Conservation (phyloP, 2,797 vertebrate species). For the Sarcophilus harrisii region DNA sequence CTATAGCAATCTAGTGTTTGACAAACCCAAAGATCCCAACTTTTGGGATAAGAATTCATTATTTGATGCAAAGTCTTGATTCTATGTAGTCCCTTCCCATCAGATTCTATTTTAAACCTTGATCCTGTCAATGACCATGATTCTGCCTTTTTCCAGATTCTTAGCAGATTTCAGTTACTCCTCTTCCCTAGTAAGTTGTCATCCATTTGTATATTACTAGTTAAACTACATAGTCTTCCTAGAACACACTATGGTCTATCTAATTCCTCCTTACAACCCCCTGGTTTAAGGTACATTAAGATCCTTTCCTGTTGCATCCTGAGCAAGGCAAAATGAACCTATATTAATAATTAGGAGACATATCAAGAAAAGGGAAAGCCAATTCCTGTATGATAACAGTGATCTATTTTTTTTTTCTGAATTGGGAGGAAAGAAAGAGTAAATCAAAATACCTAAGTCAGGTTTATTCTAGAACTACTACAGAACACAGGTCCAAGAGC, state of each 20-base stretch:
- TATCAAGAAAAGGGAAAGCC: background rate
- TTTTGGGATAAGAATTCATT: too few species aligned
- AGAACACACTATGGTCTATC: background rate
- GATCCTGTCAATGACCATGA: background rate
- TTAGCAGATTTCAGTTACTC: background rate
- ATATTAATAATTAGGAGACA: background rate
- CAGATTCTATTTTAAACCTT: background rate
- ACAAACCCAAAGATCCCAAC: too few species aligned
- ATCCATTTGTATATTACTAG: background rate
- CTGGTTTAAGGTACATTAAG: background rate
- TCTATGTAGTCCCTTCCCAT: background rate
- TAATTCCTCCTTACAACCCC: background rate
- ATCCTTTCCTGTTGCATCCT: background rate
- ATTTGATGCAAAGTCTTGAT: too few species aligned
- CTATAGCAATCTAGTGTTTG: too few species aligned
- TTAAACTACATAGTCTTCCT: background rate
- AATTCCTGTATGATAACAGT: background rate
- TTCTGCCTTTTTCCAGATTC: background rate
- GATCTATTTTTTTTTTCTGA: background rate
- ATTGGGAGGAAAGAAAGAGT: background rate
- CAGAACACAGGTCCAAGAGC: background rate
- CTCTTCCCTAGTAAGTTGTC: background rate
- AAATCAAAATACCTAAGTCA: background rate
- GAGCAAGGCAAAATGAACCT: background rate
- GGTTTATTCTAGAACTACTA: background rate